Base-by-base conservation (phyloP, 1,140 invertebrate species). In the Pseudomyrmex gracilis region DNA sequence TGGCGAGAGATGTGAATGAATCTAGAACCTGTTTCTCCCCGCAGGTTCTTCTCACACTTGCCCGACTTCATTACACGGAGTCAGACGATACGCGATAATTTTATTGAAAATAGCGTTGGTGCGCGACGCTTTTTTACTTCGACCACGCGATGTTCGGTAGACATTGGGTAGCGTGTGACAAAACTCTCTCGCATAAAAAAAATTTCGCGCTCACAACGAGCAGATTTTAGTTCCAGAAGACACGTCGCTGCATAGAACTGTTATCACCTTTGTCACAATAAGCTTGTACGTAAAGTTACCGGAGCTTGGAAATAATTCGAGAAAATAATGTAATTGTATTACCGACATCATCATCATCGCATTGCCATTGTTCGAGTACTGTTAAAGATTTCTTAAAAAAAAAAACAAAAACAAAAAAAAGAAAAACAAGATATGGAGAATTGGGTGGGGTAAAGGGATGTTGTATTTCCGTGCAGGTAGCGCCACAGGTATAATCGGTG, bases 11-110 rank as follows among this genome's bases (percentile, higher is more conserved):
- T 89, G 91, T 92, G 91, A 92, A 92, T 92, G 91, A 92, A 92
- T 92, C 86, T 92, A 90, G 90, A 92, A 92, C 90, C 91, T 92
- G 91, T 92, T 92, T 77, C 86, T 82, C 78, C 86, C 85, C 73
- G 58, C 78, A 87, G 84, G 53, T 86, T 70, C 84, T 82, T 90
- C 82, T 82, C 77, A 74, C 85, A 70, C 76, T 86, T 87, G 83
- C 82, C 86, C 85, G 87, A 85, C 82, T 91, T 89, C 85, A 85
- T 87, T 74, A 60, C 55, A 8, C 64, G 66, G 67, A 89, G 85
- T 83, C 85, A 83, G 64, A 24, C 73, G 43, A 61, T 60, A 73
- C 55, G 61, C 70, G 67, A 86, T 84, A 83, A 76, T 86, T 68
- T 87, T 85, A 66, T 83, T 86, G 85, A 87, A 83, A 86, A 73